These are phyloP conservation scores for Montipora foliosa DNA, from an alignment of 64 coral and sea anemone species.

Conservation along the genomic window DNA sequence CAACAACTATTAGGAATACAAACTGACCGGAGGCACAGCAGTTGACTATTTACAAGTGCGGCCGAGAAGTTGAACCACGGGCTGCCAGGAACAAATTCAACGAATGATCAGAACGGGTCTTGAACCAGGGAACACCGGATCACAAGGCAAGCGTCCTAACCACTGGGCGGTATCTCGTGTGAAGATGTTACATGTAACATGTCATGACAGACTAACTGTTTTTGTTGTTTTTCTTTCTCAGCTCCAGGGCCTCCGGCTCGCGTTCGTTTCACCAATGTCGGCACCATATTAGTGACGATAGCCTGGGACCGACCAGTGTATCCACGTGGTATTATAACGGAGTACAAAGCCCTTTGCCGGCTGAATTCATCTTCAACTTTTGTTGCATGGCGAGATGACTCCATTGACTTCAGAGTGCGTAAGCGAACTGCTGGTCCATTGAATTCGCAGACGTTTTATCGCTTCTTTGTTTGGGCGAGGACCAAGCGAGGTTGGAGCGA, in stretches of 20 bases:
- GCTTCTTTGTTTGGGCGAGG: constrained; percentile 69
- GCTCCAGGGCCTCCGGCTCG: constrained; percentile 85
- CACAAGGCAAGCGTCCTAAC: no score
- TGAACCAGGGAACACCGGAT: no score
- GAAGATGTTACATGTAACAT: no score
- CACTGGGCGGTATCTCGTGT: no score
- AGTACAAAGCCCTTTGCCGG: constrained; percentile 54
- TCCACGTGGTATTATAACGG: constrained; percentile 81
- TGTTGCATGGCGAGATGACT: background rate
- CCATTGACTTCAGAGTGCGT: background rate
- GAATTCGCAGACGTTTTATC: constrained; percentile 40
- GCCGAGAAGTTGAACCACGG: no score
- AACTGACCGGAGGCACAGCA: no score
- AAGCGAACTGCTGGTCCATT: constrained; percentile 2
- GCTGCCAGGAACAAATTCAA: no score
- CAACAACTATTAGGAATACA: no score
- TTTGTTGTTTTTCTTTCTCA: background rate
- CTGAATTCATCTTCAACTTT: constrained; percentile 24
- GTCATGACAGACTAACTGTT: no score
- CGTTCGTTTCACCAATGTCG: constrained; percentile 79
- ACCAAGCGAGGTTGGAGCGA: constrained; percentile 71
- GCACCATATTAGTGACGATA: constrained; percentile 48
- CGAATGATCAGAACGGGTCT: no score
- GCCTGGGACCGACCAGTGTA: constrained; percentile 80
- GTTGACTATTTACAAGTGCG: no score